These are phyloP conservation scores for Scomber colias DNA, from an alignment of 2,113 vertebrate species.

Conservation along the genomic window DNA sequence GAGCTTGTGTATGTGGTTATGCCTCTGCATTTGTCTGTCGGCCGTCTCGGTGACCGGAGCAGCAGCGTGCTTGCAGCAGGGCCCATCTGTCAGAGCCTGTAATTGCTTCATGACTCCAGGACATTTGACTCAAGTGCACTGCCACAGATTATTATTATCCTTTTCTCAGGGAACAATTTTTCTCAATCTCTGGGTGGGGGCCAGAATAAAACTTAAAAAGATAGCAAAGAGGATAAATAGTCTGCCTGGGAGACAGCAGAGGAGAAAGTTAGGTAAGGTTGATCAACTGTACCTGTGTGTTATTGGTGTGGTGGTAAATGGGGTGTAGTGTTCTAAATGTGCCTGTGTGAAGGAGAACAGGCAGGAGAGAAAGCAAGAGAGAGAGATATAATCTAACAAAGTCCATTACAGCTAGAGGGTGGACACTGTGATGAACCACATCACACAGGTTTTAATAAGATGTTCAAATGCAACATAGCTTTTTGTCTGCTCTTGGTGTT, in stretches of 20 bases:
- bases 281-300: constrained; percentile 62
- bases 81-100: constrained; percentile 84
- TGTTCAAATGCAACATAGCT: constrained; percentile 30
- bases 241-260: constrained; percentile 60
- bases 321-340: constrained; percentile 46
- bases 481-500: constrained; percentile 13
- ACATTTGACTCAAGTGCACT: constrained; percentile 84
- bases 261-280: constrained; percentile 62
- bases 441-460: constrained; percentile 26
- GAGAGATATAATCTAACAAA: neutral
- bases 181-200: constrained; percentile 65
- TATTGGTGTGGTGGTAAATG: constrained; percentile 54
- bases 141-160: constrained; percentile 85
- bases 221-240: constrained; percentile 66
- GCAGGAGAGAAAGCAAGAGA: neutral
- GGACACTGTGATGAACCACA: constrained; percentile 2
- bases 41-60: constrained; percentile 78
- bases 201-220: constrained; percentile 67
- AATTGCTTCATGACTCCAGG: constrained; percentile 84
- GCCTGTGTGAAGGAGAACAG: constrained; percentile 40
- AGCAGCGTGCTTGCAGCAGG: constrained; percentile 70
- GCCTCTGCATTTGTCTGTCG: constrained; percentile 72
- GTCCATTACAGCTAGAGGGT: neutral
- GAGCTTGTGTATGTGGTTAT: constrained; percentile 61
- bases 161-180: constrained; percentile 77